Conservation (phyloP, 1,140 invertebrate genomes). For the Micrasema minimum region DNA sequence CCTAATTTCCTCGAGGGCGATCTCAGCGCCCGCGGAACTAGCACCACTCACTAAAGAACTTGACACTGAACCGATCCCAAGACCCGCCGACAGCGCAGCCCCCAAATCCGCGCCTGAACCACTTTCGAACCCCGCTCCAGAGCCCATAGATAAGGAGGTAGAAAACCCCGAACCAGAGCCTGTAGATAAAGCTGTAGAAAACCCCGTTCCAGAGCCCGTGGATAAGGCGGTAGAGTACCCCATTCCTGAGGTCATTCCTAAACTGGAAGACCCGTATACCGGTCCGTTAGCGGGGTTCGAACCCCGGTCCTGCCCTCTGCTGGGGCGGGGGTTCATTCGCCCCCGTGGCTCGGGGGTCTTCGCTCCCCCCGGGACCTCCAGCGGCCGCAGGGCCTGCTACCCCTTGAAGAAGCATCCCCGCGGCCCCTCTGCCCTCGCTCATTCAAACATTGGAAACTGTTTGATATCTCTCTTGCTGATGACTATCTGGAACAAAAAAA, state of each 20-base stretch:
- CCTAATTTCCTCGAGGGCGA: conserved; percentile 65
- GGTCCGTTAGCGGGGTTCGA: not conserved
- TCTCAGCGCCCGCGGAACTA: conserved; percentile 60
- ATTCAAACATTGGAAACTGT: conserved; percentile 8
- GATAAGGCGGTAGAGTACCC: not conserved
- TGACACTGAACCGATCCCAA: conserved; percentile 64
- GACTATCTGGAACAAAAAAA: conserved; percentile 8
- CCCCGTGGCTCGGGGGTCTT: not conserved
- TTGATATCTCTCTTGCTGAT: not conserved
- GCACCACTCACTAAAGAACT: conserved; percentile 58
- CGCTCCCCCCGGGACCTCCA: not conserved
- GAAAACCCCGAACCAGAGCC: not conserved
- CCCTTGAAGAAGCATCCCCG: conserved; percentile 23
- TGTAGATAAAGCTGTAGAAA: too few relatives aligned
- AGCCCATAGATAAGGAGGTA: not conserved
- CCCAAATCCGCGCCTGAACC: conserved; percentile 55
- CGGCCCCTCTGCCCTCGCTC: conserved; percentile 15
- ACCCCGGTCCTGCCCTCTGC: not conserved
- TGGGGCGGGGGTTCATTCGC: not conserved
- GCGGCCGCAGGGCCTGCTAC: conserved; percentile 15
- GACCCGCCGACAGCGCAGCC: conserved; percentile 56
- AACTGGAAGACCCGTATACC: conserved; percentile 8
- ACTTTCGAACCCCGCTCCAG: conserved; percentile 14
- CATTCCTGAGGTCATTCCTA: conserved; percentile 9
- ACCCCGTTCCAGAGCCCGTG: conserved; percentile 9